Evolutionary conservation across 2,888 invertebrate genomes (phyloP).

Genomic region (Dryomyza anilis): DNA sequence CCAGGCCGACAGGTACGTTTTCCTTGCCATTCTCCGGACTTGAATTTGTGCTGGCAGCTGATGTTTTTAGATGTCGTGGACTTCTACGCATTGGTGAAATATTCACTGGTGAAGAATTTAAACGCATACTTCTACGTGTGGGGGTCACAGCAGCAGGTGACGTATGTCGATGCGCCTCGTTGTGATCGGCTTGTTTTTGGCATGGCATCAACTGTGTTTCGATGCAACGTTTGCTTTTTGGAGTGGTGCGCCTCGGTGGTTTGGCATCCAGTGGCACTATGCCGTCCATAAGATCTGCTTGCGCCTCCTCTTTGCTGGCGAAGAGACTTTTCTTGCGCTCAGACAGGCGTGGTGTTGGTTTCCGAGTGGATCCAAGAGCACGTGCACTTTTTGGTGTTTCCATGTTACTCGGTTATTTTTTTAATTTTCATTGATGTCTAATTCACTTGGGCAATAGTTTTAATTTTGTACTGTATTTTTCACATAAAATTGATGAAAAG

Average conservation of each 20-base stretch:
- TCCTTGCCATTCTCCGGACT: conserved; percentile 29
- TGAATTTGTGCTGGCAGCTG: not conserved
- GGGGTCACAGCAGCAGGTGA: no score
- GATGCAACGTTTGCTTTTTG: conserved; percentile 29
- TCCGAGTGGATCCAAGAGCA: conserved; percentile 42
- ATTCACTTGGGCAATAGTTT: no score
- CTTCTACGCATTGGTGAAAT: not conserved
- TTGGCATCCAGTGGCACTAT: conserved; percentile 40
- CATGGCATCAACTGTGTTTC: conserved; percentile 26
- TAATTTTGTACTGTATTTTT: not conserved
- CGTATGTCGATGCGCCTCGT: not conserved
- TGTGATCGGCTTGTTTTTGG: no score
- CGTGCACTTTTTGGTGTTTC: conserved; percentile 53
- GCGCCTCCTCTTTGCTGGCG: conserved; percentile 38
- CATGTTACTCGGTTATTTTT: no score
- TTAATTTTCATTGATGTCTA: no score
- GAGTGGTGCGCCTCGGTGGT: conserved; percentile 14
- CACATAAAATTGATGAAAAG: not conserved
- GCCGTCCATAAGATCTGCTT: conserved; percentile 43
- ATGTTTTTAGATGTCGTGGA: not conserved
- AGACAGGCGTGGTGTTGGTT: conserved; percentile 66
- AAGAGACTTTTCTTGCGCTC: conserved; percentile 71
- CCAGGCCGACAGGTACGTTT: conserved; percentile 27
- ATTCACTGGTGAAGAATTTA: conserved; percentile 16
- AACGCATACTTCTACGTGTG: conserved; percentile 33